Percentiles rank a stretch among this genome's conserved stretches.
These are phyloP conservation scores for Octonoba sinensis DNA, from an alignment of 2,888 invertebrate genomes.

Conservation along the genomic window DNA sequence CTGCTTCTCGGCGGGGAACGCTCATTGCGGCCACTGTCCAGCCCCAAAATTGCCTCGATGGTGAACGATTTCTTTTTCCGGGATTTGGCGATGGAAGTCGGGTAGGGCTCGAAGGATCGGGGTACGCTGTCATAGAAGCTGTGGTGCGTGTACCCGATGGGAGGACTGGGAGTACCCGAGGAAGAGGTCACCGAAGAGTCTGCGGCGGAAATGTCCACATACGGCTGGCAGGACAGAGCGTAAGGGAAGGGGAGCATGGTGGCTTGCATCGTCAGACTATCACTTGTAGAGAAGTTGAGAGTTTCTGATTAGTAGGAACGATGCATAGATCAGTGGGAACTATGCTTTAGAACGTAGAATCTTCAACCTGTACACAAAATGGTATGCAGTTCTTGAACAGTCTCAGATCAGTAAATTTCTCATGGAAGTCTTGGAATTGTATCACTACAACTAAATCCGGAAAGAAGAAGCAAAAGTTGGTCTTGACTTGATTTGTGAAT, in stretches of 20 bases:
- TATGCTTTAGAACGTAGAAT: too few relatives aligned
- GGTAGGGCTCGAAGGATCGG: background rate
- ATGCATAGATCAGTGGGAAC: too few relatives aligned
- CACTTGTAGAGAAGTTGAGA: background rate
- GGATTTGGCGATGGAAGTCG: background rate
- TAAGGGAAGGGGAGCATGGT: slow-evolving; percentile 31
- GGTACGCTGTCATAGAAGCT: slow-evolving; percentile 17
- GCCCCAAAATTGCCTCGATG: slow-evolving; percentile 50
- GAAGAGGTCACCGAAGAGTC: slow-evolving; percentile 33
- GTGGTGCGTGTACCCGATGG: background rate
- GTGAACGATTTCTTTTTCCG: slow-evolving; percentile 26
- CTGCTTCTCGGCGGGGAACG: background rate
- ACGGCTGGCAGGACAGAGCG: slow-evolving; percentile 20
- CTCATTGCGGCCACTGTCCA: background rate
- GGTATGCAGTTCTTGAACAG: background rate
- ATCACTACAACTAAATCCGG: too few relatives aligned
- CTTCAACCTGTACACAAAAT: too few relatives aligned
- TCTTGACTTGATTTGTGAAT: too few relatives aligned
- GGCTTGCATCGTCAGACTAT: slow-evolving; percentile 36
- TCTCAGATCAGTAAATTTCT: too few relatives aligned
- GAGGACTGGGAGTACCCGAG: slow-evolving; percentile 39
- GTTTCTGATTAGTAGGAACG: background rate
- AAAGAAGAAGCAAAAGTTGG: too few relatives aligned
- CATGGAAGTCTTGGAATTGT: background rate
- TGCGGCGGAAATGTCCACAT: slow-evolving; percentile 5